phyloP scores from a whole-genome alignment of 2,888 invertebrate species.

The Drosophila demipolita region DNA sequence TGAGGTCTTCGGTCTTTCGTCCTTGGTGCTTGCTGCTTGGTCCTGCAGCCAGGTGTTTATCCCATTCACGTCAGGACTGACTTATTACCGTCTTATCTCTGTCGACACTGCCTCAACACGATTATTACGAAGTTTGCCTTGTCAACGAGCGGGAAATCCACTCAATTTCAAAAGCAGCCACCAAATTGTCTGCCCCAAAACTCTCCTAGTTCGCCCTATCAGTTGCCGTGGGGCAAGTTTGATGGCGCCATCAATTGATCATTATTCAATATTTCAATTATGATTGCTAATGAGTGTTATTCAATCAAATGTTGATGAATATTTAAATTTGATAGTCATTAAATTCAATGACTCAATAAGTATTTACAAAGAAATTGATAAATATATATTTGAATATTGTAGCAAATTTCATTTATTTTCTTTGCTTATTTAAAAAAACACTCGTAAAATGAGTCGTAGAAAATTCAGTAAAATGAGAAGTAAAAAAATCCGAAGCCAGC shows the following conservation, averaged over 20 bases:
- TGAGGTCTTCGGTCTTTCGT: background rate
- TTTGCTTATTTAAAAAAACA: background rate
- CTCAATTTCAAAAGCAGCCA: slow-evolving; percentile 51
- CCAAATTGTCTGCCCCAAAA: background rate
- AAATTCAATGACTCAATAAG: background rate
- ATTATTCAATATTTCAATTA: slow-evolving; percentile 57
- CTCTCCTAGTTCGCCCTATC: slow-evolving; percentile 6
- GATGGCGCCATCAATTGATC: slow-evolving; percentile 62
- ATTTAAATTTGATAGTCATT: background rate
- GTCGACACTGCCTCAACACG: slow-evolving; percentile 40
- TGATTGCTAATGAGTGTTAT: slow-evolving; percentile 26
- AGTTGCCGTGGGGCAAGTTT: slow-evolving; percentile 35
- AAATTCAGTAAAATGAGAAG: slow-evolving; percentile 24
- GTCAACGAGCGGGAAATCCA: slow-evolving; percentile 62
- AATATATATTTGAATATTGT: background rate
- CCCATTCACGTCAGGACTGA: slow-evolving; percentile 46
- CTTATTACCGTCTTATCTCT: slow-evolving; percentile 61
- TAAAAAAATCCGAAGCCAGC: slow-evolving; percentile 22
- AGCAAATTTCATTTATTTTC: slow-evolving; percentile 10
- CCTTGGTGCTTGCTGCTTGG: background rate
- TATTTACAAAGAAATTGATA: background rate
- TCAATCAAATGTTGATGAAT: background rate
- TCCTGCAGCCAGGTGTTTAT: slow-evolving; percentile 54
- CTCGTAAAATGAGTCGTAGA: slow-evolving; percentile 23
- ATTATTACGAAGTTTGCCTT: slow-evolving; percentile 71